Conservation (phyloP, 1,140 invertebrate species). For the Trialeurodes vaporariorum region DNA sequence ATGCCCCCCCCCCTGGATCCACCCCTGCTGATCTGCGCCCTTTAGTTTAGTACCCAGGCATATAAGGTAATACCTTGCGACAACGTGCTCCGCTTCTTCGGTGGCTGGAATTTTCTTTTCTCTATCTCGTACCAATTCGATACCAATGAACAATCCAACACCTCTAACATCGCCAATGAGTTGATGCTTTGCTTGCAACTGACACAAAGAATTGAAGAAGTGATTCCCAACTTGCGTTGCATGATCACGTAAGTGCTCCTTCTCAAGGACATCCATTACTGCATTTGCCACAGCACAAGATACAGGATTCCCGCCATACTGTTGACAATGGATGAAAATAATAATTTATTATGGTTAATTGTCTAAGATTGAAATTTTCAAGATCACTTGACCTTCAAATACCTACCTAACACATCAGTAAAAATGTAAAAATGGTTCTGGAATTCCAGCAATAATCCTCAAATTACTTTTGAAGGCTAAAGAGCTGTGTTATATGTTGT, state of each 20-base stretch:
- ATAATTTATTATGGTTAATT: too few species aligned
- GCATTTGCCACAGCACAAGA: conserved; percentile 92
- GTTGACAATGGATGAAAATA: too few species aligned
- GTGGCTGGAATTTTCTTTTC: conserved; percentile 68
- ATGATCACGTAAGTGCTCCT: conserved; percentile 72
- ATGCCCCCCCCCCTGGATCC: not conserved
- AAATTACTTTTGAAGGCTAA: too few species aligned
- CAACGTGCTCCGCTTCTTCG: conserved; percentile 65
- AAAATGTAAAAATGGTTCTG: too few species aligned
- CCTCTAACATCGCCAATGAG: conserved; percentile 84
- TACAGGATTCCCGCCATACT: conserved; percentile 97
- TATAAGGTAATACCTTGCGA: conserved; percentile 45
- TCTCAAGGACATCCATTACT: conserved; percentile 86
- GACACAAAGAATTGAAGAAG: conserved; percentile 53
- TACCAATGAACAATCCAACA: conserved; percentile 80
- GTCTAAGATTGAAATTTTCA: too few species aligned
- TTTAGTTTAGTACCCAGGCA: not conserved
- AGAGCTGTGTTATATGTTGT: too few species aligned
- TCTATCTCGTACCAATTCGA: conserved; percentile 80
- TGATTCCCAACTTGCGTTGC: conserved; percentile 70
- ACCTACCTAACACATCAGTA: too few species aligned
- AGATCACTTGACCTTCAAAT: too few species aligned
- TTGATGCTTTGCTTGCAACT: conserved; percentile 26
- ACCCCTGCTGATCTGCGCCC: not conserved
- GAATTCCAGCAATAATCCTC: too few species aligned